Base-by-base conservation (phyloP, 2,888 invertebrate species). In the Desoria tigrina region DNA sequence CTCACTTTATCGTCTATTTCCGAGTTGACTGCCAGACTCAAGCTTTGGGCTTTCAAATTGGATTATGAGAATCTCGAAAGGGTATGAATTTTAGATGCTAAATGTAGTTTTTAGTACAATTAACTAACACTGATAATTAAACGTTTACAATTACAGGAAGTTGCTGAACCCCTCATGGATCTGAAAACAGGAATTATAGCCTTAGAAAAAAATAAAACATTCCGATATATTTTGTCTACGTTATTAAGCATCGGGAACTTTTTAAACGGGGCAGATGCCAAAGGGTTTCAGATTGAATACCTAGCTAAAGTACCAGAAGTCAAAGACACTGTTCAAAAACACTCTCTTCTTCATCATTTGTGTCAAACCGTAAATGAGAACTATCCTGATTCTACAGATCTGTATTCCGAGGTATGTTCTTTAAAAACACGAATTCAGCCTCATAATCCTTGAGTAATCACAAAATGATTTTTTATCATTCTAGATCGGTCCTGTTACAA, bases 321-420 rank as follows among this genome's bases (percentile, higher is more conserved):
- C 50, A 96, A 98, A 83, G 98, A 98, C 81, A 98, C 98, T 0
- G 96, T 99, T 45, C 95, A 99, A 81, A 99, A 99, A 81, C 97
- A 99, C 82, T 95, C 98, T 6, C 83, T 99, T 68, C 84, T 99
- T 68, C 95, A 98, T 81, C 99, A 99, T 81, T 85, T 99, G 73
- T 97, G 97, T 80, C 92, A 93, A 81, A 94, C 97, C 85, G 94
- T 99, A 69, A 90, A 96, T 84, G 96, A 98, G 79, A 92, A 95
- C 80, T 94, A 91, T 81, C 90, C 94, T 1, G 95, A 96, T 76
- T 92, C 93, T 23, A 90, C 93, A 21, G 98, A 99, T 84, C 87
- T 99, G 74, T 98, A 99, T 82, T 96, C 96, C 56, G 99, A 96
- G 86, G 93, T 92, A 81, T 81, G 79, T 79, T 66, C 2, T n/a